Conservation (phyloP, 2,888 invertebrate species). For the Andrena bicolor region DNA sequence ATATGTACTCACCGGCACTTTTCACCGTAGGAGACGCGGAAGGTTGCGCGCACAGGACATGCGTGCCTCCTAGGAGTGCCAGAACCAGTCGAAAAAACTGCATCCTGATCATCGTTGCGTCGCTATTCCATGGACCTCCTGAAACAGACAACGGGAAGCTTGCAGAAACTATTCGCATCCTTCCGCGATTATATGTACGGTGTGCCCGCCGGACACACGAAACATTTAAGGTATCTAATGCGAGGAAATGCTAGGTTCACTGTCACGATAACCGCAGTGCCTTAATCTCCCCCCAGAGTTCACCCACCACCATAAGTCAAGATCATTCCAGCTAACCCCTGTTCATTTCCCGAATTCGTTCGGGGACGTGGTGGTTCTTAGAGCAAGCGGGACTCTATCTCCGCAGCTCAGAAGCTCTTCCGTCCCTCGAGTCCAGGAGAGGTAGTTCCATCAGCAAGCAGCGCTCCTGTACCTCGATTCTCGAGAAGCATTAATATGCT, state of each 20-base stretch:
- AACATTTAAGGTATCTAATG: background rate
- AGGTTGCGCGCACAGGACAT: conserved; percentile 79
- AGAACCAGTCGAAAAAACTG: conserved; percentile 79
- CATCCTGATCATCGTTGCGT: conserved; percentile 78
- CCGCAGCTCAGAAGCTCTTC: conserved; percentile 43
- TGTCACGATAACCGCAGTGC: background rate
- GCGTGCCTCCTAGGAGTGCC: conserved; percentile 81
- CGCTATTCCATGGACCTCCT: conserved; percentile 79
- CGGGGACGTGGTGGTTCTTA: conserved; percentile 44
- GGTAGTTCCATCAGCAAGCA: conserved; percentile 10
- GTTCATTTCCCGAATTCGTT: conserved; percentile 70
- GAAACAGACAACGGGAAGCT: conserved; percentile 56
- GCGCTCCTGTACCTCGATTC: conserved; percentile 30
- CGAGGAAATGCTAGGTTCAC: background rate
- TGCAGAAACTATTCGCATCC: background rate
- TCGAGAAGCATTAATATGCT: conserved; percentile 58
- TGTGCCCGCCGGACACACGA: background rate
- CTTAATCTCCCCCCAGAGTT: conserved; percentile 23
- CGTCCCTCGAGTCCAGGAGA: conserved; percentile 46
- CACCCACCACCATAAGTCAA: conserved; percentile 49
- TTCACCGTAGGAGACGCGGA: conserved; percentile 80
- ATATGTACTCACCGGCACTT: conserved; percentile 78
- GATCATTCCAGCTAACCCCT: conserved; percentile 68
- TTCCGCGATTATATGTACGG: background rate
- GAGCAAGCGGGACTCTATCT: conserved; percentile 48